These are phyloP conservation scores for Sabellastarte sp. DNA, from an alignment of 2,888 invertebrate genomes.

Conservation along the genomic window DNA sequence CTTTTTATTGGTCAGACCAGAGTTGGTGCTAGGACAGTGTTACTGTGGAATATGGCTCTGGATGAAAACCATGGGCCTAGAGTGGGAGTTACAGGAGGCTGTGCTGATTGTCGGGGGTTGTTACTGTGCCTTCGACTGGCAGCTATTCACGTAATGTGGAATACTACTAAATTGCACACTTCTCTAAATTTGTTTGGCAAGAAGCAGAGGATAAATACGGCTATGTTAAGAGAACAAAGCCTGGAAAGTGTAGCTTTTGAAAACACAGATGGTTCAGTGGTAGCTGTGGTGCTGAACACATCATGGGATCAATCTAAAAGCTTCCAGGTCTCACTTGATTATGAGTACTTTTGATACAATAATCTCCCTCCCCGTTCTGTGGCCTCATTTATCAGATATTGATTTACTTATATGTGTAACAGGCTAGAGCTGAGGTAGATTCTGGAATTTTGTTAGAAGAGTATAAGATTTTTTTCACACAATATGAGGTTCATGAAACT, in stretches of 20 bases:
- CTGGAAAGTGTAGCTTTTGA: slow-evolving; percentile 17
- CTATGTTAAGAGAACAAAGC: background rate
- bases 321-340: slow-evolving; percentile 4
- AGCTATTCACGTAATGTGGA: slow-evolving; percentile 12
- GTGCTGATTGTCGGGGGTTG: slow-evolving; percentile 23
- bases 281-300: slow-evolving; percentile 14
- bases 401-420: too few species aligned
- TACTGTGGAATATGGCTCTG: slow-evolving; percentile 28
- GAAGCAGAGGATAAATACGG: slow-evolving; percentile 13
- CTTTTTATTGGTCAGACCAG: slow-evolving; percentile 23
- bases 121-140: slow-evolving; percentile 13
- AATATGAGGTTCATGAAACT: too few species aligned
- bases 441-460: too few species aligned
- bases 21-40: slow-evolving; percentile 15
- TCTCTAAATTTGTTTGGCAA: slow-evolving; percentile 21
- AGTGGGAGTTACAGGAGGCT: slow-evolving; percentile 23
- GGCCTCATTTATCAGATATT: too few species aligned
- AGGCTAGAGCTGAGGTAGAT: too few species aligned
- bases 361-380: background rate
- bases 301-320: slow-evolving; percentile 5
- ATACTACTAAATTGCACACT: slow-evolving; percentile 23
- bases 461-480: too few species aligned
- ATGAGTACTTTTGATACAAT: background rate
- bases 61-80: slow-evolving; percentile 22
- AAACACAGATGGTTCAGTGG: slow-evolving; percentile 15